A percentile compares a stretch with the other conserved stretches of the same genome.
Evolutionary conservation across 1,140 invertebrate species (phyloP).

Genomic region (Zaprionus kolodkinae): DNA sequence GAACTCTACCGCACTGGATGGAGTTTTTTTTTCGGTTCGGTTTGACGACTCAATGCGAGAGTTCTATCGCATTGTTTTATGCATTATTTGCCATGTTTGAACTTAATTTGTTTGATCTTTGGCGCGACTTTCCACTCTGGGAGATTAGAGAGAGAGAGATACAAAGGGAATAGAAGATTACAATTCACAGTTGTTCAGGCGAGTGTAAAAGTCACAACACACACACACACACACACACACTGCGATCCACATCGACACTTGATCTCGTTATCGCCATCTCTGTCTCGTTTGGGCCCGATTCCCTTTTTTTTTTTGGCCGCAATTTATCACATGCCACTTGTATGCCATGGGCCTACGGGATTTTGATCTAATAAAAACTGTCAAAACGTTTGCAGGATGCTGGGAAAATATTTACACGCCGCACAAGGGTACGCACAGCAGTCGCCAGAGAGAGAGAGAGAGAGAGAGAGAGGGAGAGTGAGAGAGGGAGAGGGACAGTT

Average conservation of each 20-base stretch:
- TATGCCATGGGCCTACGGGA: slow-evolving; percentile 39
- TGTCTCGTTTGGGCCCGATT: slow-evolving; percentile 34
- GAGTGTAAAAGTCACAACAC: slow-evolving; percentile 63
- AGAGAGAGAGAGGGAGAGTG: slow-evolving; percentile 7
- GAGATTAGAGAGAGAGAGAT: neutral
- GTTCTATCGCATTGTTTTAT: slow-evolving; percentile 9
- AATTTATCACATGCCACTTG: slow-evolving; percentile 81
- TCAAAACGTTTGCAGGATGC: slow-evolving; percentile 80
- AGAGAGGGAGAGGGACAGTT: slow-evolving; percentile 6
- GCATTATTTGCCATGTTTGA: slow-evolving; percentile 16
- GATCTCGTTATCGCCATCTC: slow-evolving; percentile 44
- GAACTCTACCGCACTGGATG: neutral
- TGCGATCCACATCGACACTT: slow-evolving; percentile 51
- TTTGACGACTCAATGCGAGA: slow-evolving; percentile 3
- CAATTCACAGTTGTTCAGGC: slow-evolving; percentile 19
- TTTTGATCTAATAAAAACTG: slow-evolving; percentile 80
- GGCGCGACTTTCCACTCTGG: slow-evolving; percentile 9
- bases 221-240: slow-evolving; percentile 45
- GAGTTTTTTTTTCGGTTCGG: neutral
- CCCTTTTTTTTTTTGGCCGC: slow-evolving; percentile 70
- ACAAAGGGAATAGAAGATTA: slow-evolving; percentile 18
- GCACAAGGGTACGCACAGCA: slow-evolving; percentile 31
- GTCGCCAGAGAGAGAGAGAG: neutral
- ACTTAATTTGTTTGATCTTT: slow-evolving; percentile 31
- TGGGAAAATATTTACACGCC: slow-evolving; percentile 79